Base-by-base conservation (phyloP, 2,888 invertebrate genomes). In the Pyrrhosoma nymphula region DNA sequence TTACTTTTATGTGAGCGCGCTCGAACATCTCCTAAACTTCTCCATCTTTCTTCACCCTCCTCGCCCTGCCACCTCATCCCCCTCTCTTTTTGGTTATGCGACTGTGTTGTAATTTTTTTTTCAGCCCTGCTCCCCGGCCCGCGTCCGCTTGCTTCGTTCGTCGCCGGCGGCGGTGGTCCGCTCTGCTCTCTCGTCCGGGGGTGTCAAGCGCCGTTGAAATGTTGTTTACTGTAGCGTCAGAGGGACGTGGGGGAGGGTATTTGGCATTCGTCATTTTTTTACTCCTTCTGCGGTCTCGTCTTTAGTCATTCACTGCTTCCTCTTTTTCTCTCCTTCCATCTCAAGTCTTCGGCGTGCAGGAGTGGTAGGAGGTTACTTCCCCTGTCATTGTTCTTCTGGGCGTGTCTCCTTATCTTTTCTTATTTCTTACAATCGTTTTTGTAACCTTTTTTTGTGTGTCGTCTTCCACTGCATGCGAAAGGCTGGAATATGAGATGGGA, bases 241-340 rank as follows among this genome's bases (percentile, higher is more conserved):
- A 30, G 14, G 35, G 14, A 63, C 20, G 91, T 1, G 23, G 69
- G 12, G 69, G 69, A 23, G 69, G 69, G 12, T 69, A 91, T 91
- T 91, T 91, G 60, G 35, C 56, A 91, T 91, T 91, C 91, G 63
- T 91, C 63, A 63, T 91, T 60, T 91, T 35, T 90, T 60, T 60
- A 20, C 60, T 60, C 60, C 23, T 35, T 35, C 60, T 91, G 91
- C 91, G 91, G 91, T 91, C 91, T 91, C 60, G 10, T 60, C 60
- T 60, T 60, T 3, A 91, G 91, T 63, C 91, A 91, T 91, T 91
- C 63, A 91, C 63, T 91, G 26, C 91, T 60, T 91, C 60, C 91
- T n/a, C 30, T 63, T 10, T 91, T 3, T 56, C 12, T 91, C 18
- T 56, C 90, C 56, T 88, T 26, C 39, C 91, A 56, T 60, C 23